Evolutionary conservation across 2,113 vertebrate species (phyloP).

Genomic region (Clinocottus analis): DNA sequence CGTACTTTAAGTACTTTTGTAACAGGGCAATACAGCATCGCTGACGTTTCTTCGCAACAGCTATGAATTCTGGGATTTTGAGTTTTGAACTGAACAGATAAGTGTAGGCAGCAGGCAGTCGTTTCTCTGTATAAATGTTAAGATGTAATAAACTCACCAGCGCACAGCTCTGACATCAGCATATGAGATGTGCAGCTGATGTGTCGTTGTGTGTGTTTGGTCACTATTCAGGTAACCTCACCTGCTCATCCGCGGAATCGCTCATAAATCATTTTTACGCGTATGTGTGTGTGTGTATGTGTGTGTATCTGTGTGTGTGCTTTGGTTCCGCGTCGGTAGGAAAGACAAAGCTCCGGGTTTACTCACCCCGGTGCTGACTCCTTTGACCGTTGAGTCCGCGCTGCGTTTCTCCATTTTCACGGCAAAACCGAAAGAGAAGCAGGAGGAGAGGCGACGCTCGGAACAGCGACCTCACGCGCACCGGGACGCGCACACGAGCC

Average conservation of each 20-base stretch:
- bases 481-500: constrained; percentile 34
- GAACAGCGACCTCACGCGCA: constrained; percentile 69
- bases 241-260: constrained; percentile 10
- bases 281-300: no score
- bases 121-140: background rate
- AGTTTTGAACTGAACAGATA: constrained; percentile 35
- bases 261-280: background rate
- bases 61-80: constrained; percentile 62
- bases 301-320: no score
- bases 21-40: background rate
- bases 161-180: background rate
- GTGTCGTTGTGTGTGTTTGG: background rate
- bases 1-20: no score
- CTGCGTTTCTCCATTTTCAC: constrained; percentile 68
- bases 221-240: constrained; percentile 10
- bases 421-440: constrained; percentile 48
- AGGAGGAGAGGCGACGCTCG: constrained; percentile 30
- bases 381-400: constrained; percentile 61
- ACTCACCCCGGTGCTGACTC: constrained; percentile 85
- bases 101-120: background rate
- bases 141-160: background rate
- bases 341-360: background rate
- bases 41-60: no score
- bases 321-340: fast-evolving
- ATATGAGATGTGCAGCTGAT: background rate